A percentile compares a stretch with the other conserved stretches of the same genome.
phyloP scores from a whole-genome alignment of 2,797 vertebrate genomes.

The Naso thynnoides region DNA sequence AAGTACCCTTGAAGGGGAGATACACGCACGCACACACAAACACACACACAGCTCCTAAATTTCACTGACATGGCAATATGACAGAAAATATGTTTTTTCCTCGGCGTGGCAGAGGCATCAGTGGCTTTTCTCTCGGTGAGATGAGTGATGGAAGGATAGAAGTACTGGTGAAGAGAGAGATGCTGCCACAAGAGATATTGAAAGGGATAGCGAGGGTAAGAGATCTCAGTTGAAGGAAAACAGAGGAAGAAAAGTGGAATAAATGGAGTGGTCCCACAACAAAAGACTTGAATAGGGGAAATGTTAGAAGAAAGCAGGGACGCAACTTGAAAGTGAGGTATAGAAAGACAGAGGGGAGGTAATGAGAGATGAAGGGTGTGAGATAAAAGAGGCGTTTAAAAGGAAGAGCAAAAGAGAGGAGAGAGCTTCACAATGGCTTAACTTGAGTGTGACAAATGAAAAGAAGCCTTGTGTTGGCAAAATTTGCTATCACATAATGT shows the following conservation, averaged over 20 bases:
- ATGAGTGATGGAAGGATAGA: slow-evolving; percentile 73
- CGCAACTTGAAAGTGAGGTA: slow-evolving; percentile 8
- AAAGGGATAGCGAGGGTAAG: slow-evolving; percentile 20
- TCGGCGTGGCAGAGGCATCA: slow-evolving; percentile 65
- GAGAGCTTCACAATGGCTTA: slow-evolving; percentile 3
- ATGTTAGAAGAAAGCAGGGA: slow-evolving; percentile 34
- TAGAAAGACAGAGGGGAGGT: slow-evolving; percentile 10
- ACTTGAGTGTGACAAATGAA: slow-evolving; percentile 22
- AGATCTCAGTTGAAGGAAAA: slow-evolving; percentile 22
- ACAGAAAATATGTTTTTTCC: slow-evolving; percentile 77
- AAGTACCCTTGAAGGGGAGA: slow-evolving; percentile 80
- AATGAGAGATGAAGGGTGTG: slow-evolving; percentile 23
- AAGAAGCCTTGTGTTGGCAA: slow-evolving; percentile 26
- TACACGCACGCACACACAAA: slow-evolving; percentile 32
- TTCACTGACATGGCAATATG: slow-evolving; percentile 83
- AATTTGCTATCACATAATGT: not conserved
- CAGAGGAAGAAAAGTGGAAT: slow-evolving; percentile 18
- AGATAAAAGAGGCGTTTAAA: slow-evolving; percentile 32
- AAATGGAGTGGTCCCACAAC: slow-evolving; percentile 26
- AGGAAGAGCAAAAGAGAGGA: slow-evolving; percentile 12
- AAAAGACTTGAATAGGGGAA: slow-evolving; percentile 3
- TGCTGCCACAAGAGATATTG: slow-evolving; percentile 43
- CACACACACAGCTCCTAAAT: slow-evolving; percentile 74
- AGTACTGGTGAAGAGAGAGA: slow-evolving; percentile 50
- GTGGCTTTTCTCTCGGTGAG: slow-evolving; percentile 54